Conservation (phyloP, 2,888 invertebrate species). For the Gastrophysa polygoni region DNA sequence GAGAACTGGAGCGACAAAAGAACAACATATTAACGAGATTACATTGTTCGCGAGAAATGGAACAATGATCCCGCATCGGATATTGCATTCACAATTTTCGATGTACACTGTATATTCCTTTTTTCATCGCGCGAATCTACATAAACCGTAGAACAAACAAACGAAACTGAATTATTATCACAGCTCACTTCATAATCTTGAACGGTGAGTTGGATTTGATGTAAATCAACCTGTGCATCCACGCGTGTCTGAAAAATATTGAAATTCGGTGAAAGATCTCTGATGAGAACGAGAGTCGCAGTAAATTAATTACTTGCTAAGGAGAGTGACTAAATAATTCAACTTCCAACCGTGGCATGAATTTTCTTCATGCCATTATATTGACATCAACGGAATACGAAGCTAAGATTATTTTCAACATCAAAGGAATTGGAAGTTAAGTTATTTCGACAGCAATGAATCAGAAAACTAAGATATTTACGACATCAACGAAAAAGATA, state of each 20-base stretch:
- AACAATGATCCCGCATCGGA: no score
- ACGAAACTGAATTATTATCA: not conserved
- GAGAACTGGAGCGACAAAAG: not conserved
- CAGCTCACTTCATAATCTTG: not conserved
- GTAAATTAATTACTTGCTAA: not conserved
- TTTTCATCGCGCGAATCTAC: not conserved
- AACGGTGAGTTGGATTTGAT: not conserved
- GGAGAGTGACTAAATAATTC: not conserved
- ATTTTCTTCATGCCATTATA: no score
- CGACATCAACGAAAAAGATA: no score
- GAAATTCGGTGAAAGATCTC: not conserved
- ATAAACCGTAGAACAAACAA: not conserved
- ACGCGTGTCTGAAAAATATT: not conserved
- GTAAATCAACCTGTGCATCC: not conserved
- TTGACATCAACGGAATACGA: no score
- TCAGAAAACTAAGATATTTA: no score
- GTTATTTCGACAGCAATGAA: no score
- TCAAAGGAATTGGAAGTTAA: no score
- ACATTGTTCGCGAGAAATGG: no score
- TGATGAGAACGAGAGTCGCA: not conserved
- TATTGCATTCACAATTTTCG: not conserved
- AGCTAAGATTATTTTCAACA: no score
- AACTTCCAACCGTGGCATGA: no score
- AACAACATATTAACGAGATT: not conserved
- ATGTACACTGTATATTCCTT: not conserved